Conservation (phyloP, 2,888 invertebrate genomes). For the Leptopilina syphax region DNA sequence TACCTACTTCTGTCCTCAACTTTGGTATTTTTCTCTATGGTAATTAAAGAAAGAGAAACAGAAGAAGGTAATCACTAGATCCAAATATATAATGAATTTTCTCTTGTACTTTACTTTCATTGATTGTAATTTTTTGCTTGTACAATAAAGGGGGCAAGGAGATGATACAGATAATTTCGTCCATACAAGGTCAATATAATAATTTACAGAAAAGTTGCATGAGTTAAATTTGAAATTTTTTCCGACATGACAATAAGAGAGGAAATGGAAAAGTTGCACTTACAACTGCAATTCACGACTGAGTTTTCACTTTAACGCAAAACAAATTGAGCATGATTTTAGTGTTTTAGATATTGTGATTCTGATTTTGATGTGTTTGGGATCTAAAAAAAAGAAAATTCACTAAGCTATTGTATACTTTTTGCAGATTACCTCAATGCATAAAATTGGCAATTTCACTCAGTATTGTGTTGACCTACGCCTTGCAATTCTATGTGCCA, state of each 20-base stretch:
- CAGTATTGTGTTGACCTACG: conserved; percentile 93
- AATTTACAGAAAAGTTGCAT: conserved; percentile 22
- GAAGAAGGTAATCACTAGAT: too few relatives aligned
- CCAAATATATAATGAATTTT: neutral
- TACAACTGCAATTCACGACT: neutral
- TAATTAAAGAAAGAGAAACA: neutral
- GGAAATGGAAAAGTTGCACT: neutral
- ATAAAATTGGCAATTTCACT: conserved; percentile 91
- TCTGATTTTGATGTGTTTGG: neutral
- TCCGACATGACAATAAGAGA: too few relatives aligned
- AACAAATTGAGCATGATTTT: neutral
- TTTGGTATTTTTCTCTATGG: too few relatives aligned
- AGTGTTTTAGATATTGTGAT: neutral
- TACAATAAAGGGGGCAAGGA: conserved; percentile 15
- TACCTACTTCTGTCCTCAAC: too few relatives aligned
- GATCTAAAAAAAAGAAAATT: neutral
- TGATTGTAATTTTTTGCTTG: conserved; percentile 3
- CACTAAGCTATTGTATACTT: conserved; percentile 43
- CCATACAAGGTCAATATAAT: conserved; percentile 34
- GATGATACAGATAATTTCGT: conserved; percentile 25
- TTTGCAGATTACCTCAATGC: conserved; percentile 85
- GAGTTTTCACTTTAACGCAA: neutral
- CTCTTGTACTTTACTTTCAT: neutral
- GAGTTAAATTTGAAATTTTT: neutral
- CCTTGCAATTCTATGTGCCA: conserved; percentile 97